Base-by-base conservation (phyloP, 2,888 invertebrate genomes). In the Drosophila cracens region DNA sequence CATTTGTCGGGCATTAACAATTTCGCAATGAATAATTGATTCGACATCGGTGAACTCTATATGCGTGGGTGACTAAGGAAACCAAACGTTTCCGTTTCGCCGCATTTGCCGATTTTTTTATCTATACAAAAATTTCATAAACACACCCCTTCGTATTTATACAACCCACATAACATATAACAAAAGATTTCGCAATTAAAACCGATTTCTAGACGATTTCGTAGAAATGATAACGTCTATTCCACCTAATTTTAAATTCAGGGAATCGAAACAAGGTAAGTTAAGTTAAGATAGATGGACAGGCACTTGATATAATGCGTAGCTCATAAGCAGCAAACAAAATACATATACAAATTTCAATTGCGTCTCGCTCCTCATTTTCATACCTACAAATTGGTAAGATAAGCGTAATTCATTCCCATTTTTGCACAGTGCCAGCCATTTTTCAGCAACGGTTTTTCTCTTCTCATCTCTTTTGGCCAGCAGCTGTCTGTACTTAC, bases 331-430 rank as follows among this genome's bases (percentile, higher is more conserved):
- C 2, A 25, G n/a, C n/a, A 29, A 8, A 13, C n/a, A 34, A 73
- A 57, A 60, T 34, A 29, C 58, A n/a, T 34, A 60, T n/a, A 34
- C 43, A 25, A 21, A 46, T 6, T 57, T 40, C 27, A n/a, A n/a
- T 4, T 36, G 49, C 51, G 29, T 16, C 53, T 18, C 3, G 8
- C 11, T 13, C 6, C 34, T n/a, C 21, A 25, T 29, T 34, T 57
- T 27, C 5, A 13, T 13, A 21, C 25, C 33, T 16, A 7, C 18
- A 54, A 25, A 8, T 18, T 21, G 18, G 11, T 33, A 21, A 65
- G 62, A 72, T 46, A 73, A 58, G 33, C 61, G 62, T 56, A 67
- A 70, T 78, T 78, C 71, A 78, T 81, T 70, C 75, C 52, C 71
- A 75, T 66, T 82, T 64, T 59, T 27, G 54, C 63, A 43, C 66